A percentile compares a stretch with the other conserved stretches of the same genome.
These are phyloP conservation scores for Albula goreensis DNA, from an alignment of 2,113 vertebrate species.

Conservation along the genomic window DNA sequence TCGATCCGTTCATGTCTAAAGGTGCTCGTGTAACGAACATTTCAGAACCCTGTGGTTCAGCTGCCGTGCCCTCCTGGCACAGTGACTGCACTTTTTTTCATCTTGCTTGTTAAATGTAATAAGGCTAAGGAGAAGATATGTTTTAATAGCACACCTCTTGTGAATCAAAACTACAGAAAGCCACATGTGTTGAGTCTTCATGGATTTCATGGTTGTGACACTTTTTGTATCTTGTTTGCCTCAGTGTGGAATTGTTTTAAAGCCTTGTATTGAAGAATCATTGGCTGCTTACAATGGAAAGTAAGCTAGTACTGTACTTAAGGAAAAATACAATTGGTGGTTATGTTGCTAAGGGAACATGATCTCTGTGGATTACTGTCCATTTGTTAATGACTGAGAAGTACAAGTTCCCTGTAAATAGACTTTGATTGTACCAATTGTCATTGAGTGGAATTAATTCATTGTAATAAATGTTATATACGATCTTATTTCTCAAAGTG, in stretches of 20 bases:
- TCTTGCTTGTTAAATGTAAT: background rate
- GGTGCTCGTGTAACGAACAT: slow-evolving; percentile 4
- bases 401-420: slow-evolving; percentile 42
- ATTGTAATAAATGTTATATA: slow-evolving; percentile 13
- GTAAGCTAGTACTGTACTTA: background rate
- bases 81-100: background rate
- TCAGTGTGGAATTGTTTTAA: background rate
- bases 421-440: slow-evolving; percentile 32
- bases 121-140: background rate
- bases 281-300: background rate
- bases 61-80: background rate
- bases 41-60: background rate
- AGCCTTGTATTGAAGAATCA: background rate
- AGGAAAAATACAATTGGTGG: background rate
- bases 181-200: background rate
- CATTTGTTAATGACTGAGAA: background rate
- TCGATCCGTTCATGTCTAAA: background rate
- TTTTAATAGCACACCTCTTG: slow-evolving; percentile 25
- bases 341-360: background rate
- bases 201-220: background rate
- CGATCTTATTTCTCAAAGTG: background rate
- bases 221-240: background rate
- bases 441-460: slow-evolving; percentile 41
- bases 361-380: slow-evolving; percentile 22
- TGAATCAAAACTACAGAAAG: slow-evolving; percentile 28